Conservation (phyloP, 2,113 vertebrate species). For the Scomber scombrus region DNA sequence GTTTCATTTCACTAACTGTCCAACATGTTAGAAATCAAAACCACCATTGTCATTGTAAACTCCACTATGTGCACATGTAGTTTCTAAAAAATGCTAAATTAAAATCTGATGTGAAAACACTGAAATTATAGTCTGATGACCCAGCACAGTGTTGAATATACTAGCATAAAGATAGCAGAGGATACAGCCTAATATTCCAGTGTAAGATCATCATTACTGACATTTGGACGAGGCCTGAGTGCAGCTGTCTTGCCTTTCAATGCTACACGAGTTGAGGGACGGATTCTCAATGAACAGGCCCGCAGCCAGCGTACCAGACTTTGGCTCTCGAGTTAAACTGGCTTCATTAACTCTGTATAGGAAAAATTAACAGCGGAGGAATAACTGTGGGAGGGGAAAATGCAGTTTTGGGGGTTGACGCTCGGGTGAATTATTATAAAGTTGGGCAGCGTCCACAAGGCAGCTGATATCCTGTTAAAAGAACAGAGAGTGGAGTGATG, state of each 20-base stretch:
- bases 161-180: too few species aligned
- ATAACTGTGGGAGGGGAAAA: slow-evolving; percentile 57
- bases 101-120: too few species aligned
- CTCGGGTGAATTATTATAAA: slow-evolving; percentile 27
- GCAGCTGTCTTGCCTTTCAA: slow-evolving; percentile 10
- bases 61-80: neutral
- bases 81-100: neutral
- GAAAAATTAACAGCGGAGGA: slow-evolving; percentile 47
- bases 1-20: slow-evolving; percentile 22
- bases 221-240: neutral
- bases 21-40: neutral
- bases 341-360: slow-evolving; percentile 31
- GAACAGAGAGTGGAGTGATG: slow-evolving; percentile 6
- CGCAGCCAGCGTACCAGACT: slow-evolving; percentile 26
- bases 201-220: neutral
- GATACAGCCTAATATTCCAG: neutral
- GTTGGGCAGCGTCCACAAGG: slow-evolving; percentile 36
- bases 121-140: too few species aligned
- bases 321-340: slow-evolving; percentile 29
- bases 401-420: slow-evolving; percentile 49
- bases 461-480: slow-evolving; percentile 42
- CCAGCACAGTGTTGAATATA: too few species aligned
- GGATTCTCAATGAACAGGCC: slow-evolving; percentile 47
- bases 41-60: neutral
- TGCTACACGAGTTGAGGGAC: slow-evolving; percentile 25